Conservation (phyloP, 2,113 vertebrate genomes). For the Elephas maximus region DNA sequence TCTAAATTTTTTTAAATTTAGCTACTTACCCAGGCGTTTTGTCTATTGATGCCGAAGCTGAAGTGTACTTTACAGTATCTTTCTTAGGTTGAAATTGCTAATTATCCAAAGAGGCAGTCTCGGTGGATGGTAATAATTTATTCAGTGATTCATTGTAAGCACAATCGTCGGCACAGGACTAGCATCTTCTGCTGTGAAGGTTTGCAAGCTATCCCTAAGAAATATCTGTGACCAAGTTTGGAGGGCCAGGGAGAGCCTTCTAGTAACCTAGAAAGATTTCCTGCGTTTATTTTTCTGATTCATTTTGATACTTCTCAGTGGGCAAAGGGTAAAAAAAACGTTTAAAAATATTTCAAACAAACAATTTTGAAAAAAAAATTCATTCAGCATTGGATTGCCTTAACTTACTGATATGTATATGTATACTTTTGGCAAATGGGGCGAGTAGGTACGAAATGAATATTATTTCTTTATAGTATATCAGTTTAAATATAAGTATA, state of each 20-base stretch:
- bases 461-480: not conserved
- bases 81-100: slow-evolving; percentile 78
- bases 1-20: slow-evolving; percentile 40
- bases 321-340: slow-evolving; percentile 83
- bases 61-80: slow-evolving; percentile 63
- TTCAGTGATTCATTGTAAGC: slow-evolving; percentile 68
- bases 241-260: slow-evolving; percentile 48
- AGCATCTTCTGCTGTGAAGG: not conserved
- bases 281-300: slow-evolving; percentile 76
- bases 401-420: slow-evolving; percentile 70
- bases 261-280: slow-evolving; percentile 79
- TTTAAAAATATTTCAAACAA: slow-evolving; percentile 69
- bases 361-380: slow-evolving; percentile 83
- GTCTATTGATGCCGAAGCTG: slow-evolving; percentile 59
- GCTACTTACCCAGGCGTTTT: slow-evolving; percentile 71
- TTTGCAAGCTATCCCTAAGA: slow-evolving; percentile 10
- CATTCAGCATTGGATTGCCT: slow-evolving; percentile 79
- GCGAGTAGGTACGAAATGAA: slow-evolving; percentile 48
- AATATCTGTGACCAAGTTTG: slow-evolving; percentile 68
- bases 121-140: slow-evolving; percentile 73
- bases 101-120: slow-evolving; percentile 85
- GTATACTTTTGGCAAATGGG: not conserved
- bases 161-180: not conserved
- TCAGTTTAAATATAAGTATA: too few relatives aligned
- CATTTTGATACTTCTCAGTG: slow-evolving; percentile 76